phyloP scores from a whole-genome alignment of 1,140 invertebrate species.

The Drosophila asahinai region DNA sequence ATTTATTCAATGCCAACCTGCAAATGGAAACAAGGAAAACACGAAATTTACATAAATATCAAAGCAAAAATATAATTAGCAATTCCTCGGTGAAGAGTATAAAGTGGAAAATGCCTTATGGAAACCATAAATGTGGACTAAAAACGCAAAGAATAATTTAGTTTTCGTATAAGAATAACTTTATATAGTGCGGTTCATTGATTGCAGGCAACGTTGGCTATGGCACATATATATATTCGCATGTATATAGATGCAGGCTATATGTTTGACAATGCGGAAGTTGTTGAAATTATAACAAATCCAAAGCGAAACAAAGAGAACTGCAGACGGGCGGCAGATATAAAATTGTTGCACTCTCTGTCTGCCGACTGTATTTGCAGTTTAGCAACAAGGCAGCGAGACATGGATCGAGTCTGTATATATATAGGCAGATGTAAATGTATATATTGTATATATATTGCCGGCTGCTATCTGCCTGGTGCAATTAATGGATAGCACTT shows the following conservation, averaged over 20 bases:
- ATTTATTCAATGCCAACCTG: constrained; percentile 40
- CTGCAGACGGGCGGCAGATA: constrained; percentile 61
- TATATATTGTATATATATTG: constrained; percentile 24
- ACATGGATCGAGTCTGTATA: constrained; percentile 48
- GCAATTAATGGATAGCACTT: constrained; percentile 75
- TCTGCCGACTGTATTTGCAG: constrained; percentile 46
- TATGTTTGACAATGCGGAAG: constrained; percentile 82
- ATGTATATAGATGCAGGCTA: constrained; percentile 32
- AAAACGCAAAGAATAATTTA: constrained; percentile 13
- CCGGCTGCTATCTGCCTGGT: constrained; percentile 51
- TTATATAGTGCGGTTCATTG: constrained; percentile 62
- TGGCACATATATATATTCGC: constrained; percentile 21
- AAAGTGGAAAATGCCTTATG: constrained; percentile 24
- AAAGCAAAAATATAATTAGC: constrained; percentile 40
- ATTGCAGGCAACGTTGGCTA: constrained; percentile 55
- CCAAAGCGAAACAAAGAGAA: constrained; percentile 78
- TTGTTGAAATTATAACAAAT: constrained; percentile 79
- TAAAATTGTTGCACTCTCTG: constrained; percentile 52
- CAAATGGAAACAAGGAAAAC: constrained; percentile 36
- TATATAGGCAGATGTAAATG: constrained; percentile 28
- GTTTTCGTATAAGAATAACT: constrained; percentile 43
- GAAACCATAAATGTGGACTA: constrained; percentile 22
- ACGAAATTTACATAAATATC: constrained; percentile 33
- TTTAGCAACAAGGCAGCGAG: constrained; percentile 68
- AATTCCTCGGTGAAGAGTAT: constrained; percentile 9